Evolutionary conservation across 2,113 vertebrate species (phyloP).

Genomic region (Chlamydotis undulata): DNA sequence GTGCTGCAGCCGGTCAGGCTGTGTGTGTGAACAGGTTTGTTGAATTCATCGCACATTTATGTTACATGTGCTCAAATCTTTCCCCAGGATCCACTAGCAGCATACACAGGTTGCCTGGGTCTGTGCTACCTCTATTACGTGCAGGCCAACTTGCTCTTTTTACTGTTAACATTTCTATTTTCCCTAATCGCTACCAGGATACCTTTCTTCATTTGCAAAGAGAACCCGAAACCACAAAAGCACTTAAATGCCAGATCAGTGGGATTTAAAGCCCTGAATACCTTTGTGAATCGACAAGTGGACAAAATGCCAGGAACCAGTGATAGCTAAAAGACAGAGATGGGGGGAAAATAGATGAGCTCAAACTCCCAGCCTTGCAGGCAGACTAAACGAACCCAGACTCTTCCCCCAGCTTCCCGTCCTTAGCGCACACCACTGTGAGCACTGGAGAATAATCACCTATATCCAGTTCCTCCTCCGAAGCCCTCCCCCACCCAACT

Average conservation of each 20-base stretch:
- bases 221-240: not conserved
- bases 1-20: not conserved
- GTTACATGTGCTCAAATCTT: not conserved
- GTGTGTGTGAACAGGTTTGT: fast-evolving
- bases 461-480: not conserved
- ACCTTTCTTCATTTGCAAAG: not conserved
- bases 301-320: not conserved
- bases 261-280: not conserved
- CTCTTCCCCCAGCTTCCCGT: not conserved
- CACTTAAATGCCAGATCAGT: not conserved
- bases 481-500: not conserved
- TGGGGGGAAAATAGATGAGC: not conserved
- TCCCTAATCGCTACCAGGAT: not conserved
- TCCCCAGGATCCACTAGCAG: not conserved
- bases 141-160: not conserved
- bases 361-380: not conserved
- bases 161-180: not conserved
- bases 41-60: not conserved
- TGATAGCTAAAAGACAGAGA: not conserved
- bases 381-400: not conserved
- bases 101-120: fast-evolving
- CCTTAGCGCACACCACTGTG: not conserved
- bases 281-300: not conserved
- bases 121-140: fast-evolving
- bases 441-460: slow-evolving; percentile 7